Percentiles rank a stretch among this genome's conserved stretches.
Evolutionary conservation across 2,888 invertebrate species (phyloP).

Genomic region (Scaptomyza cyrtandrae): DNA sequence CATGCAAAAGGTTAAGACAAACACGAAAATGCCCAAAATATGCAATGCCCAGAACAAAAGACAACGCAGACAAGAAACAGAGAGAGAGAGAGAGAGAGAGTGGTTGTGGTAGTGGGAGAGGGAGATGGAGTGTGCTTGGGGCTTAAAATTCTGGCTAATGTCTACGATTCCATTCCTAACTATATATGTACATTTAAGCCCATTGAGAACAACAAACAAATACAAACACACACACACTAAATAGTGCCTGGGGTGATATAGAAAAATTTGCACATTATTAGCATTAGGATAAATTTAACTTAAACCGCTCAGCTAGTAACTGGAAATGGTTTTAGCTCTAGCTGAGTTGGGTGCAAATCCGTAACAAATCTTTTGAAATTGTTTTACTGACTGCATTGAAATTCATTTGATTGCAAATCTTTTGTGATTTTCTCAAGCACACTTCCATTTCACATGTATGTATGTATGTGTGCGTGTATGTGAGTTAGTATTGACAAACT

Average conservation of each 20-base stretch:
- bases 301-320: conserved; percentile 1
- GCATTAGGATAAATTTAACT: conserved; percentile 61
- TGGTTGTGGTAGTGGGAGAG: not conserved
- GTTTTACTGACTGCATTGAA: conserved; percentile 67
- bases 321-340: conserved; percentile 10
- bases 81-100: not conserved
- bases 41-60: conserved; percentile 20
- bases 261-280: conserved; percentile 68
- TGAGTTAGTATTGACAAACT: conserved; percentile 17
- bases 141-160: conserved; percentile 32
- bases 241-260: conserved; percentile 50
- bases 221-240: conserved; percentile 44
- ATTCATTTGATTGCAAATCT: conserved; percentile 65
- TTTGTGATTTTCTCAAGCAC: conserved; percentile 49
- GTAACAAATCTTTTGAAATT: conserved; percentile 68
- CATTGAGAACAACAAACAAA: conserved; percentile 19
- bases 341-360: conserved; percentile 67
- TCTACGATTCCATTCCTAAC: conserved; percentile 33
- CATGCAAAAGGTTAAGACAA: conserved; percentile 58
- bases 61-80: not conserved
- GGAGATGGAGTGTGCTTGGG: not conserved
- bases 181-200: conserved; percentile 29
- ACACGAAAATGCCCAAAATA: conserved; percentile 54
- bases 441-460: conserved; percentile 13
- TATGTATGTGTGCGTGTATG: conserved; percentile 1